phyloP scores from a whole-genome alignment of 2,888 invertebrate genomes.

The Euplexia lucipara region DNA sequence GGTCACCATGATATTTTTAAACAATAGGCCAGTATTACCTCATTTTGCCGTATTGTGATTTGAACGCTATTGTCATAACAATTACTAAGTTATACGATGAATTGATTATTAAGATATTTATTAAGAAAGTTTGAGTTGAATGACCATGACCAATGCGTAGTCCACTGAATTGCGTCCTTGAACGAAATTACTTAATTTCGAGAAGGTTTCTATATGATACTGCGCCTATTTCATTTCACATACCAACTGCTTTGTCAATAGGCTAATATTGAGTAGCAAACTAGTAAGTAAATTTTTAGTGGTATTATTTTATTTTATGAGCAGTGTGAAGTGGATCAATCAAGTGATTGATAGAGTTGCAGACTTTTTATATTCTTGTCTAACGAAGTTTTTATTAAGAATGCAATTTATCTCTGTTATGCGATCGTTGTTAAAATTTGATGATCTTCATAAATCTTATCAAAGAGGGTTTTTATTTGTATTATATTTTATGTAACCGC shows the following conservation, averaged over 20 bases:
- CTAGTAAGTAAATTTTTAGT: conserved; percentile 7
- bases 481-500: conserved; percentile 2
- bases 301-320: conserved; percentile 17
- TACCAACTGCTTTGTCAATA: conserved; percentile 47
- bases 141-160: conserved; percentile 12
- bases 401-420: conserved; percentile 5
- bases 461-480: background rate
- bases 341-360: conserved; percentile 40
- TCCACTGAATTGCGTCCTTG: conserved; percentile 45
- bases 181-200: conserved; percentile 53
- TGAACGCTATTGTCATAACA: conserved; percentile 2
- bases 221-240: conserved; percentile 43
- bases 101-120: background rate
- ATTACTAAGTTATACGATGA: background rate
- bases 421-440: conserved; percentile 6
- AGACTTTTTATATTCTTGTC: conserved; percentile 28
- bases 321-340: conserved; percentile 39
- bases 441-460: conserved; percentile 12
- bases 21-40: conserved; percentile 29
- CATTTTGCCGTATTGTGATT: conserved; percentile 16
- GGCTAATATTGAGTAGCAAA: conserved; percentile 38
- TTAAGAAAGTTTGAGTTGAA: conserved; percentile 31
- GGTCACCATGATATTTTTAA: conserved; percentile 22
- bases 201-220: conserved; percentile 51
- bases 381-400: conserved; percentile 21